Evolutionary conservation across 2,113 vertebrate species (phyloP).

Genomic region (Theropithecus gelada): DNA sequence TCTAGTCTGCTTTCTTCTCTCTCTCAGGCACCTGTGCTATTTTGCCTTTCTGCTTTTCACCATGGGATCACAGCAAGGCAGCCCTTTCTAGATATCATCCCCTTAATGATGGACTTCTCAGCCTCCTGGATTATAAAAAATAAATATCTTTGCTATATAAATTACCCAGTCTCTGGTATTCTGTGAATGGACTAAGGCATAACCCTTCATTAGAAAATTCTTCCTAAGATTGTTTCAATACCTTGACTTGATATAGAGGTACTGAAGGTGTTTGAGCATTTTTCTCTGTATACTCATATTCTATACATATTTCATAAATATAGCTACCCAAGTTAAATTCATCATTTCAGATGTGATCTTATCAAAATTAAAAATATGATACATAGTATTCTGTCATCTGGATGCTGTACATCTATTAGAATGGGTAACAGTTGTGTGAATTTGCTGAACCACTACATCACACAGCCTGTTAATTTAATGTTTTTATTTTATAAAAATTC

Average conservation of each 20-base stretch:
- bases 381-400: not conserved
- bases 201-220: not conserved
- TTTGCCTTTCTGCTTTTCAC: not conserved
- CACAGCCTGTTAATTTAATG: not conserved
- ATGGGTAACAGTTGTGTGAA: not conserved
- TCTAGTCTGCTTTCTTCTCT: not conserved
- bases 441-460: not conserved
- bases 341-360: not conserved
- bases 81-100: not conserved
- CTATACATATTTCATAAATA: constrained; percentile 5
- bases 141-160: not conserved
- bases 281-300: not conserved
- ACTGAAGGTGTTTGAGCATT: not conserved
- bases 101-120: not conserved
- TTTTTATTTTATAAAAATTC: constrained; percentile 4
- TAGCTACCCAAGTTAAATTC: not conserved
- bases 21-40: not conserved
- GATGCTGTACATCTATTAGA: not conserved
- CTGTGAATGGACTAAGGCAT: not conserved
- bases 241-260: not conserved
- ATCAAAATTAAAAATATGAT: not conserved
- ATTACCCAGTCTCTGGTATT: not conserved
- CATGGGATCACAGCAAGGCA: not conserved
- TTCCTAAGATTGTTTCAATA: not conserved
- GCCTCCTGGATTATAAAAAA: not conserved